Conservation (phyloP, 1,140 invertebrate species). For the Megalopta genalis region DNA sequence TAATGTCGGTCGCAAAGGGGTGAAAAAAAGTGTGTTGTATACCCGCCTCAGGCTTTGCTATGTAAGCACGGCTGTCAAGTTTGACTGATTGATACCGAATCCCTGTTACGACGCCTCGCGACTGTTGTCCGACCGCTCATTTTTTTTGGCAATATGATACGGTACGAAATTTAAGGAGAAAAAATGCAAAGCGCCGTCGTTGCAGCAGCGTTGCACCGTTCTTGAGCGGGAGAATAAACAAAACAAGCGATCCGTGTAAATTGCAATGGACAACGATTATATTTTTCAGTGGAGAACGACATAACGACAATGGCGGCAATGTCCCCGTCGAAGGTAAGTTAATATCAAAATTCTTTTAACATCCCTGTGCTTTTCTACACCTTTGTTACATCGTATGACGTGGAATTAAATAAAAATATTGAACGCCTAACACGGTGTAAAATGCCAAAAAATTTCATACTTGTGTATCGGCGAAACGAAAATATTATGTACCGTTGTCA, state of each 20-base stretch:
- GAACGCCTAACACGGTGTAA: neutral
- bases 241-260: constrained; percentile 35
- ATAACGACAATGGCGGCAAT: constrained; percentile 78
- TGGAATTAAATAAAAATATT: neutral
- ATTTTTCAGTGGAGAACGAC: constrained; percentile 72
- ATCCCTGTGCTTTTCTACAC: neutral
- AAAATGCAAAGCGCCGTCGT: constrained; percentile 26
- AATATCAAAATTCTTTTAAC: constrained; percentile 9
- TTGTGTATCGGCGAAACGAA: neutral
- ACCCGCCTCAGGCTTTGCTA: constrained; percentile 10
- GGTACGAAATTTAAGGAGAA: constrained; percentile 20
- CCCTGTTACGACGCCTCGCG: neutral
- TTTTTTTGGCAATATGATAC: neutral
- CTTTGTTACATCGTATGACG: neutral
- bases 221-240: neutral
- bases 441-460: neutral
- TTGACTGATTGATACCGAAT: constrained; percentile 10
- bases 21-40: constrained; percentile 11
- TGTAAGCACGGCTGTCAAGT: constrained; percentile 32
- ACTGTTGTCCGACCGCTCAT: constrained; percentile 1
- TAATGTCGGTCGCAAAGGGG: neutral
- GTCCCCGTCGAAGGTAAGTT: constrained; percentile 77
- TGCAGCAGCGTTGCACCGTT: neutral
- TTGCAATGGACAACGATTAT: constrained; percentile 72
- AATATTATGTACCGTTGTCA: constrained; percentile 16